Percentiles rank a stretch among this genome's conserved stretches.
These are phyloP conservation scores for Tetheella fluctuosa DNA, from an alignment of 2,888 invertebrate species.

Conservation along the genomic window DNA sequence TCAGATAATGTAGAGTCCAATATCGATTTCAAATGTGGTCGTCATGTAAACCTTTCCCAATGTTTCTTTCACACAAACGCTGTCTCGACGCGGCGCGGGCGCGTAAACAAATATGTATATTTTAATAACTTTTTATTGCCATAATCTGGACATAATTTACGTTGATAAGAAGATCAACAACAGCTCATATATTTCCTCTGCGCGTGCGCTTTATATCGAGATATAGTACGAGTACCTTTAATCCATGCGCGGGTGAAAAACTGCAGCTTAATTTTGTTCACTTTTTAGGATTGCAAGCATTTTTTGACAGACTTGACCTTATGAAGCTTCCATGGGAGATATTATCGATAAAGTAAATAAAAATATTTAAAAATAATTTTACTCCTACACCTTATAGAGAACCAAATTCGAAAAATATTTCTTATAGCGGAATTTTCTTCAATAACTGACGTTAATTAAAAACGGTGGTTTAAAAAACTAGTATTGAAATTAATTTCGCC, in stretches of 20 bases:
- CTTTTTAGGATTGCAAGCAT: slow-evolving; percentile 15
- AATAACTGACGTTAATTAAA: too few relatives aligned
- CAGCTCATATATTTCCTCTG: slow-evolving; percentile 55
- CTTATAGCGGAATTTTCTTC: too few relatives aligned
- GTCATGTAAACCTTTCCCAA: slow-evolving; percentile 40
- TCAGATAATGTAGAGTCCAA: too few relatives aligned
- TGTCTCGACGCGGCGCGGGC: slow-evolving; percentile 40
- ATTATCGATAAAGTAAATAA: neutral
- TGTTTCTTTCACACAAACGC: slow-evolving; percentile 30
- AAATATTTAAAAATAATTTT: neutral
- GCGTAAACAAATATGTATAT: slow-evolving; percentile 80
- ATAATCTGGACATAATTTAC: slow-evolving; percentile 80
- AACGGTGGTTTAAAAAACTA: too few relatives aligned
- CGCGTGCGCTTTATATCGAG: slow-evolving; percentile 52
- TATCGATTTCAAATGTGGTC: neutral
- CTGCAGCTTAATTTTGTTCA: slow-evolving; percentile 15
- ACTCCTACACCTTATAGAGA: too few relatives aligned
- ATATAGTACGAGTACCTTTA: slow-evolving; percentile 33
- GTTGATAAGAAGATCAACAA: slow-evolving; percentile 75
- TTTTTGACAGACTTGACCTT: neutral
- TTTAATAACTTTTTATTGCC: slow-evolving; percentile 80
- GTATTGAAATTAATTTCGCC: too few relatives aligned
- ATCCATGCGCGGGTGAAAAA: slow-evolving; percentile 38
- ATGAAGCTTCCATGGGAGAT: neutral
- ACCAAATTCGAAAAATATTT: too few relatives aligned